A percentile compares a stretch with the other conserved stretches of the same genome.
These are phyloP conservation scores for Tachycineta bicolor DNA, from an alignment of 2,113 vertebrate genomes.

Conservation along the genomic window DNA sequence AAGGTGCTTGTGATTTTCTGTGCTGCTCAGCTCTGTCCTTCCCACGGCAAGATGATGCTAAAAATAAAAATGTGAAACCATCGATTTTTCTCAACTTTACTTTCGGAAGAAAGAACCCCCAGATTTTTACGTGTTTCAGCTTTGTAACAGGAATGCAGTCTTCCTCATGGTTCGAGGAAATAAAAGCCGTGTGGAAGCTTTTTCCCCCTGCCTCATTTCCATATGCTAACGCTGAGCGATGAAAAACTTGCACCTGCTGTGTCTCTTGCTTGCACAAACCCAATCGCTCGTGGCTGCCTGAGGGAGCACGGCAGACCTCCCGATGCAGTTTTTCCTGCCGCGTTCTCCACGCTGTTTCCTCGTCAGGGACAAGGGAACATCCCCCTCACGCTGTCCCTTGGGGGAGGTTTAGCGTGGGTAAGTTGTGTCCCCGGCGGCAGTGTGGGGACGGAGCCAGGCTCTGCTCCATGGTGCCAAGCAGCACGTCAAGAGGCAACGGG, in stretches of 20 bases:
- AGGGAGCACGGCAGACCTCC: accelerated
- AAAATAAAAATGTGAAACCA: neutral
- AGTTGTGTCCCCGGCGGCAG: too few species aligned
- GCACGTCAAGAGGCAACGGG: neutral
- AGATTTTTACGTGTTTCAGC: neutral
- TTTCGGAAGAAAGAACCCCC: neutral
- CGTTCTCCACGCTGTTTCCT: neutral
- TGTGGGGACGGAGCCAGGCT: too few species aligned
- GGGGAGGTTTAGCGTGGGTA: too few species aligned
- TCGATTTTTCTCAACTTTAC: neutral
- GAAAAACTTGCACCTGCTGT: accelerated
- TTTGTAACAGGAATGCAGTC: neutral
- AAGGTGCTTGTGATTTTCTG: neutral
- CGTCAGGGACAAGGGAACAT: neutral
- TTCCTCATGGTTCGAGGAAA: neutral
- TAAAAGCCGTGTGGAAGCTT: accelerated
- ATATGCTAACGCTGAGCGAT: accelerated
- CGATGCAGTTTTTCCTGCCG: neutral
- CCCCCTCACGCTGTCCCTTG: too few species aligned
- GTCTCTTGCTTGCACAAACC: accelerated
- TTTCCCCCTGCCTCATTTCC: accelerated
- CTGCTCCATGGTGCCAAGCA: too few species aligned
- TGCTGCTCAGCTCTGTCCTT: neutral
- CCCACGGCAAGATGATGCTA: accelerated
- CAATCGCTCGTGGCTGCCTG: accelerated